Conservation (phyloP, 2,113 vertebrate genomes). For the Scomber scombrus region DNA sequence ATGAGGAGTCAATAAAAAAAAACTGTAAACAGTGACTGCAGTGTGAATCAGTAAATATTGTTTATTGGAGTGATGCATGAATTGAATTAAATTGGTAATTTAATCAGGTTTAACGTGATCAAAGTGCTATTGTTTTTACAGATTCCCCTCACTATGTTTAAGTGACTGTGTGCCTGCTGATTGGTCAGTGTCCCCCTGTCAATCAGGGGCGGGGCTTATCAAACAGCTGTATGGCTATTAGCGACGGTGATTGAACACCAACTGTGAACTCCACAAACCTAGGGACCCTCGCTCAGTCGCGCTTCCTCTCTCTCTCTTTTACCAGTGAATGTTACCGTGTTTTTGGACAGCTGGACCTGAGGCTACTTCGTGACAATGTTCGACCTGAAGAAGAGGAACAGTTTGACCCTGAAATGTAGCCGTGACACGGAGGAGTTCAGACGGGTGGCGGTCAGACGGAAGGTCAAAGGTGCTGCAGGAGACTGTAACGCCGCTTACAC, state of each 20-base stretch:
- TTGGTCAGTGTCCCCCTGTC: constrained; percentile 22
- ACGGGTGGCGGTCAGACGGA: constrained; percentile 69
- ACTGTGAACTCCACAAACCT: background rate
- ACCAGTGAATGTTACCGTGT: no score
- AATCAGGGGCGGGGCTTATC: constrained; percentile 35
- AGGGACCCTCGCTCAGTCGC: no score
- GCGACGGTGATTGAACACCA: background rate
- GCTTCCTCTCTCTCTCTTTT: no score
- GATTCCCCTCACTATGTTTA: background rate
- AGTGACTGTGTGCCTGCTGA: background rate
- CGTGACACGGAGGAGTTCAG: constrained; percentile 72
- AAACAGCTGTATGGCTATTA: background rate
- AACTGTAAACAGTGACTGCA: no score
- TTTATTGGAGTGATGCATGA: no score
- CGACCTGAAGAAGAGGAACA: constrained; percentile 75
- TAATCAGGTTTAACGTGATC: background rate
- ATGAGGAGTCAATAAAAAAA: no score
- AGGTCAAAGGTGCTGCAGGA: constrained; percentile 28
- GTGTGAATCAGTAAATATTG: no score
- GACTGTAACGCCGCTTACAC: constrained; percentile 19
- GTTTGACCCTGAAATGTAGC: constrained; percentile 56
- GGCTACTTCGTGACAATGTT: constrained; percentile 61
- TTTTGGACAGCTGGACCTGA: background rate
- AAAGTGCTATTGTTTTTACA: background rate
- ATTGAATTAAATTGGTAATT: no score